Conservation (phyloP, 1,140 invertebrate species). For the Neoseiulus cucumeris region DNA sequence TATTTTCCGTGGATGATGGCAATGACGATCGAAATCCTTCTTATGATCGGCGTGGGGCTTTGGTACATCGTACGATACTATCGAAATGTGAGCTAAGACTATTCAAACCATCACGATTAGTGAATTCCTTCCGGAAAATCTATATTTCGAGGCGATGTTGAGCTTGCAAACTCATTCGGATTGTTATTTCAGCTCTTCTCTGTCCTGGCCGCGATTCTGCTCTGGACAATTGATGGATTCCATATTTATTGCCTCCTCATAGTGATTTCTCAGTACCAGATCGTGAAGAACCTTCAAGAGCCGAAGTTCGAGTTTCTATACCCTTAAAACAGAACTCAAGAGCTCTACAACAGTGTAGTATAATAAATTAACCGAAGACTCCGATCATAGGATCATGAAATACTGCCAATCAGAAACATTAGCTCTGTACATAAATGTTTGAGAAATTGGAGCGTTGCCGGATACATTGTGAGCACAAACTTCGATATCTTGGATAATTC, state of each 20-base stretch:
- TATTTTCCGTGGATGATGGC: constrained; percentile 19
- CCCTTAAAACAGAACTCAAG: constrained; percentile 6
- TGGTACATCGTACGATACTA: constrained; percentile 18
- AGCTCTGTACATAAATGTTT: no score
- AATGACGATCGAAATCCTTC: constrained; percentile 16
- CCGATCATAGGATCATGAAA: no score
- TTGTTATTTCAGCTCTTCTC: constrained; percentile 44
- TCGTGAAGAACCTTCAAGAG: constrained; percentile 51
- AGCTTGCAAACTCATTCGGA: no score
- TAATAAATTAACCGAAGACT: no score
- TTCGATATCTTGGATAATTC: no score
- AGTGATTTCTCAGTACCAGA: constrained; percentile 58
- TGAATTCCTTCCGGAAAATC: not conserved
- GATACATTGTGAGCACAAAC: no score
- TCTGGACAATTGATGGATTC: constrained; percentile 48
- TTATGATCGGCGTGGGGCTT: constrained; percentile 16
- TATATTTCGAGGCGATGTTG: no score
- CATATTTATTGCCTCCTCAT: constrained; percentile 64
- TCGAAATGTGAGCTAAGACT: constrained; percentile 15
- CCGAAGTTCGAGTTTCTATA: constrained; percentile 47
- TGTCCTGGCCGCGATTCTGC: constrained; percentile 46
- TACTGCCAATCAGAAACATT: no score
- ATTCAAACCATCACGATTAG: no score
- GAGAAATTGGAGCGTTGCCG: no score
- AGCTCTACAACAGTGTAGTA: no score